These are phyloP conservation scores for Harlomillsia oculata DNA, from an alignment of 1,140 invertebrate genomes.

Conservation along the genomic window DNA sequence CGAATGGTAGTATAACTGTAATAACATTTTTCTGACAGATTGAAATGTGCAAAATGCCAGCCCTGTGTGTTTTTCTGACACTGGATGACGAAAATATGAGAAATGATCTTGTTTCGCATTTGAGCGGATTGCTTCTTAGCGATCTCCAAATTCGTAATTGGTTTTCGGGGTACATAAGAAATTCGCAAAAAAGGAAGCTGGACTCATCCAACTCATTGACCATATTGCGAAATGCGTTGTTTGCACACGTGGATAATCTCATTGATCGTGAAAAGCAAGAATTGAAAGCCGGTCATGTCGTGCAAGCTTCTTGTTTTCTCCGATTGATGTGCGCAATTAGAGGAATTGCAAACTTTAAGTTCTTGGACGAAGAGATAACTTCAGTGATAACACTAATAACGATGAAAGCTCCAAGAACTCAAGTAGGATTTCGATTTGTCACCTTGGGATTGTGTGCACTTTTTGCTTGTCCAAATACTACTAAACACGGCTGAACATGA, in stretches of 20 bases:
- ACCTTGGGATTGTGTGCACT: constrained; percentile 89
- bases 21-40: constrained; percentile 48
- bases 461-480: constrained; percentile 81
- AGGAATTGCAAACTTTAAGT: constrained; percentile 86
- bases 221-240: constrained; percentile 65
- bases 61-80: constrained; percentile 68
- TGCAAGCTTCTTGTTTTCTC: constrained; percentile 68
- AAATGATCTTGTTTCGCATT: constrained; percentile 64
- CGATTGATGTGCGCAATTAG: constrained; percentile 82
- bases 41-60: constrained; percentile 79
- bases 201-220: constrained; percentile 63
- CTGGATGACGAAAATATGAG: constrained; percentile 39
- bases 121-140: constrained; percentile 72
- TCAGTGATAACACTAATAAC: constrained; percentile 75
- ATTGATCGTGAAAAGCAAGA: constrained; percentile 47
- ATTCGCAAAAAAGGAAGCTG: constrained; percentile 77
- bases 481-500: constrained; percentile 69
- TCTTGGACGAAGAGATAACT: constrained; percentile 84
- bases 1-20: no score
- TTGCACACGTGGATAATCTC: constrained; percentile 52
- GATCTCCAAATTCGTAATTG: constrained; percentile 80
- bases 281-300: constrained; percentile 56
- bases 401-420: constrained; percentile 75
- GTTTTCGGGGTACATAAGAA: constrained; percentile 84
- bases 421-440: constrained; percentile 83